Evolutionary conservation across 23 tunicate genomes (phyloP).

Genomic region (Styela plicata): DNA sequence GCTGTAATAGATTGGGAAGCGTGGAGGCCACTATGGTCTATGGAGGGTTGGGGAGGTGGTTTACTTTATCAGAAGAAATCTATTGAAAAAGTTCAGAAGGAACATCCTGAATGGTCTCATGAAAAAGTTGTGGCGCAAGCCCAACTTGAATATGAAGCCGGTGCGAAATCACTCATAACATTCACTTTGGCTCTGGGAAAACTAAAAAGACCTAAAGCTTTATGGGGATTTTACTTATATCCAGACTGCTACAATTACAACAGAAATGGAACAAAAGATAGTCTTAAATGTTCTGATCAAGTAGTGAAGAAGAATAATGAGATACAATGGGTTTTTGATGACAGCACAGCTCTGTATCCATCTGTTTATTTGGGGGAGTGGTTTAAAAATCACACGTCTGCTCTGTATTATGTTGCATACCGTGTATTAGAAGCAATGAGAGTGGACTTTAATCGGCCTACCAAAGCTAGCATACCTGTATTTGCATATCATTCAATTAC

Average conservation of each 20-base stretch:
- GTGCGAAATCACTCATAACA: constrained; percentile 61
- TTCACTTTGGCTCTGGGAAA: constrained; percentile 52
- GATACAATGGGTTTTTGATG: constrained; percentile 83
- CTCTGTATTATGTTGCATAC: constrained; percentile 48
- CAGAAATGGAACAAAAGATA: constrained; percentile 42
- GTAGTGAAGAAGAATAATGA: constrained; percentile 43
- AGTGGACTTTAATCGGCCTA: constrained; percentile 50
- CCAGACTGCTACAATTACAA: constrained; percentile 95
- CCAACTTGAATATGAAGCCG: constrained; percentile 67
- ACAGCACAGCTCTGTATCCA: constrained; percentile 84
- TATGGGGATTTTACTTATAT: constrained; percentile 89
- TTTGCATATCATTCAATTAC: constrained; percentile 75
- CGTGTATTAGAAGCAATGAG: constrained; percentile 66
- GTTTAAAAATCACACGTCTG: constrained; percentile 53
- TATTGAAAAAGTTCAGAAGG: constrained; percentile 51
- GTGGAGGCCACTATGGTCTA: constrained; percentile 81
- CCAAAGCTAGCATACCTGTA: constrained; percentile 46
- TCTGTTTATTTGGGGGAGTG: constrained; percentile 76
- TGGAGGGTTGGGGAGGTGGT: constrained; percentile 62
- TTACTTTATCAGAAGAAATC: constrained; percentile 61
- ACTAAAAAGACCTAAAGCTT: constrained; percentile 74
- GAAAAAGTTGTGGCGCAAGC: constrained; percentile 39
- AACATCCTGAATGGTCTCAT: constrained; percentile 63
- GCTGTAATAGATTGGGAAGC: constrained; percentile 97
- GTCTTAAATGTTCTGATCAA: constrained; percentile 33